Percentiles rank a stretch among this genome's conserved stretches.
phyloP scores from a whole-genome alignment of 2,888 invertebrate species.

The Noctua janthe region DNA sequence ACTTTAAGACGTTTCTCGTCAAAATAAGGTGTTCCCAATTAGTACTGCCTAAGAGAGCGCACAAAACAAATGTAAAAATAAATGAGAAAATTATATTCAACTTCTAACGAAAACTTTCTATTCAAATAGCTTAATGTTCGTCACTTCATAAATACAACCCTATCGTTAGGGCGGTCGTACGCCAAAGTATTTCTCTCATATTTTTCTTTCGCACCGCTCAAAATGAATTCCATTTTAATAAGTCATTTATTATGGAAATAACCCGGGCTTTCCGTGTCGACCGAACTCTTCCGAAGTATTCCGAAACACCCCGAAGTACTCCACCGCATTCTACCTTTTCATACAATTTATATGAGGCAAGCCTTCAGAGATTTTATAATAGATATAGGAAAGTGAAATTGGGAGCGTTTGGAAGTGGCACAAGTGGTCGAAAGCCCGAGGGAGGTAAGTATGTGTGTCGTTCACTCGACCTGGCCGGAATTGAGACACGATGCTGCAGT shows the following conservation, averaged over 20 bases:
- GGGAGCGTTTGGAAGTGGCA: conserved; percentile 39
- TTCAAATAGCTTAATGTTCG: conserved; percentile 1
- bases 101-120: neutral
- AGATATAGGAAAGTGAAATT: conserved; percentile 60
- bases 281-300: conserved; percentile 32
- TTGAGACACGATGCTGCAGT: conserved; percentile 26
- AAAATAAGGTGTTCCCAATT: no score
- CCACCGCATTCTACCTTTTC: conserved; percentile 46
- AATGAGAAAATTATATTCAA: neutral
- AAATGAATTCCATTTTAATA: conserved; percentile 63
- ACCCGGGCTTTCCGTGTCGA: conserved; percentile 39
- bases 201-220: conserved; percentile 61
- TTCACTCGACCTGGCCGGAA: conserved; percentile 41
- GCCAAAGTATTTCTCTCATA: conserved; percentile 49
- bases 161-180: conserved; percentile 27
- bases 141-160: conserved; percentile 36
- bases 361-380: conserved; percentile 56
- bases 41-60: no score
- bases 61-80: neutral
- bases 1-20: no score
- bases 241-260: conserved; percentile 65
- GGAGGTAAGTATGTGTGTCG: conserved; percentile 42
- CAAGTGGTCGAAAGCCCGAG: conserved; percentile 41
- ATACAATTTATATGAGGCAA: conserved; percentile 54
- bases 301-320: conserved; percentile 40